Base-by-base conservation (phyloP, 2,797 vertebrate genomes). In the Helarctos malayanus region DNA sequence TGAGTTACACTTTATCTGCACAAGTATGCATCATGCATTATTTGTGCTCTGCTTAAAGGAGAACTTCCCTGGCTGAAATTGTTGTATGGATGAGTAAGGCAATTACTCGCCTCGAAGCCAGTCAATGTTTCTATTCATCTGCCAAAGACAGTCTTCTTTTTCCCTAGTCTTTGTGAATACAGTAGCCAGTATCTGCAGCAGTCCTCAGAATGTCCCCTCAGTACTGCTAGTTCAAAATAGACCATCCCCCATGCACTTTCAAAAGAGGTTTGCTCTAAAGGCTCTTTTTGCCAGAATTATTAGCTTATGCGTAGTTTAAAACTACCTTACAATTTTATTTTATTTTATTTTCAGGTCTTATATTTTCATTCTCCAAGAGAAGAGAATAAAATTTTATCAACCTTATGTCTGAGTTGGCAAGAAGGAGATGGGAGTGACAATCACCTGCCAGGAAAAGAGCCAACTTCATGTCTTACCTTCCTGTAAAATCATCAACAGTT, bases 51-150 rank as follows among this genome's bases (percentile, higher is more conserved):
- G 0, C 89, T 32, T 3, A 89, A 93, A 88, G 84, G 0, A n/a
- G 89, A 91, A 96, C 76, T 89, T 63, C 80, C 88, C 27, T 81
- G 88, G 97, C 76, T 98, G 65, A 95, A 90, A 94, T 97, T 97
- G 97, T 98, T 98, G 82, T 97, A 89, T 86, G 86, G 80, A 80
- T 86, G 83, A 97, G 93, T 90, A 97, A 97, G 59, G 92, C 96
- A 98, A 98, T 97, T 96, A 97, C 95, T 90, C 18, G 87, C 49
- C 75, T 95, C 61, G 84, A 89, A 97, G 82, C 79, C 0, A 27
- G 97, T 97, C 98, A 98, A 65, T 97, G 97, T 98, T 97, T 98
- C 97, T 97, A 98, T 97, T 98, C 98, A 98, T 97, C 63, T 92
- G 91, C 97, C 97, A 9, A 93, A 69, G 97, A 97, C 78, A 76